Evolutionary conservation across 2,113 vertebrate genomes (phyloP), one percentile per base, ranked within the genome.

Genomic region (Rhipidura dahli): DNA sequence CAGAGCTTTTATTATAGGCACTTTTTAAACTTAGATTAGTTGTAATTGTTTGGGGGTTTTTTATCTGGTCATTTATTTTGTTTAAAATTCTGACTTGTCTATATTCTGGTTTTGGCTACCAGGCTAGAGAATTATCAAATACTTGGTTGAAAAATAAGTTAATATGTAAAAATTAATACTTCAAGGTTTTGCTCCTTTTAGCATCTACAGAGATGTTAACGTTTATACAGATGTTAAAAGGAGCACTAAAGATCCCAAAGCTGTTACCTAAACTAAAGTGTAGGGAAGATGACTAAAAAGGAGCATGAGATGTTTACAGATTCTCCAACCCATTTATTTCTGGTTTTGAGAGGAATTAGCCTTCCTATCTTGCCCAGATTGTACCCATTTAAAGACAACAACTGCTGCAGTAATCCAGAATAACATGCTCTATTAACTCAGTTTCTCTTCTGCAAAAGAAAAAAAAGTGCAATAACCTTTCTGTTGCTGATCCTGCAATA

Each of bases 31-130:
- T 45, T 44, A 19, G 18, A 14, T 50, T 84, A 9, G 8, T 72
- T 83, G 35, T 37, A 24, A 2, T 54, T 42, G 9, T 10, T 65
- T 4, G 15, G 6, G 4, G 4, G 0, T 6, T 60, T 76, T 39
- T 45, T 45, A 54, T 30, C 45, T 68, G n/a, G 15, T 71, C 2
- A 2, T 59, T 5, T 39, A 56, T 87, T 73, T 91, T 39, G 16
- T 59, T 89, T 56, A 59, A 75, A 85, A 42, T 61, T 65, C 39
- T 68, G 42, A 63, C 13, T 71, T 90, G 5, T 65, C n/a, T 40
- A 0, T 83, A 7, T 77, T 35, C 26, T 33, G 40, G 10, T 49
- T 83, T 85, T 87, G 13, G 51, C 20, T 40, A 4, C 17, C 47
- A 85, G n/a, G 22, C 42, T 82, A 44, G 47, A 79, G 16, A 84